Evolutionary conservation across 2,797 vertebrate genomes (phyloP).

Genomic region (Aselliscus stoliczkanus): DNA sequence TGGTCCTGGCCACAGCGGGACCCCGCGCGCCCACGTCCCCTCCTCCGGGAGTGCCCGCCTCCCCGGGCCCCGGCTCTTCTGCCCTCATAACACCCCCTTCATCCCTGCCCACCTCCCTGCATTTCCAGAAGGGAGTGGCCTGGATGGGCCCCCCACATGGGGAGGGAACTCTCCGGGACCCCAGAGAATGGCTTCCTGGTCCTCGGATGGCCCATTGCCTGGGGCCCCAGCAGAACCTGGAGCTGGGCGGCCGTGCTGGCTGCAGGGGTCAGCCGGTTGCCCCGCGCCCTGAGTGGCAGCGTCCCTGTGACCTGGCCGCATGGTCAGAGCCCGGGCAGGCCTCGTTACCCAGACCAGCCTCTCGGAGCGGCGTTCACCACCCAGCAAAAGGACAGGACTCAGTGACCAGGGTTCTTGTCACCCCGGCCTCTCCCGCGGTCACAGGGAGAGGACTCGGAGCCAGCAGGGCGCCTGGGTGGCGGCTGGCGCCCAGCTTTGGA

Average conservation of each 20-base stretch:
- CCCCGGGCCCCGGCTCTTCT: too few relatives aligned
- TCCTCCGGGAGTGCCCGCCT: too few relatives aligned
- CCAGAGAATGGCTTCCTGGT: background rate
- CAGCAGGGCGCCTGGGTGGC: background rate
- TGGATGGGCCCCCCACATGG: accelerated
- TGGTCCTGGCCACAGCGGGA: accelerated
- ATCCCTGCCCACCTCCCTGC: too few relatives aligned
- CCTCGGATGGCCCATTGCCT: background rate
- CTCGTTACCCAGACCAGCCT: background rate
- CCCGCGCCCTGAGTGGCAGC: accelerated
- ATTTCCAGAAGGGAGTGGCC: background rate
- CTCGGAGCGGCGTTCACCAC: slow-evolving; percentile 24
- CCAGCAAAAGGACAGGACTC: background rate
- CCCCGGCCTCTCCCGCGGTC: background rate
- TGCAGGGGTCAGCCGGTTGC: too few relatives aligned
- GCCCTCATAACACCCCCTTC: too few relatives aligned
- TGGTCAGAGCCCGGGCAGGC: background rate
- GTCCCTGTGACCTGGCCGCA: background rate
- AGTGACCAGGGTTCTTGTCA: background rate
- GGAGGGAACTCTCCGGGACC: background rate
- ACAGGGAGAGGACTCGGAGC: too few relatives aligned
- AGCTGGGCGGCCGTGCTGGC: background rate
- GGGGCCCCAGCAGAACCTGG: background rate
- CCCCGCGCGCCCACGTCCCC: too few relatives aligned
- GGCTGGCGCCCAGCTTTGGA: accelerated